Evolutionary conservation across 2,888 invertebrate species (phyloP).

Genomic region (Eupsilia transversa): DNA sequence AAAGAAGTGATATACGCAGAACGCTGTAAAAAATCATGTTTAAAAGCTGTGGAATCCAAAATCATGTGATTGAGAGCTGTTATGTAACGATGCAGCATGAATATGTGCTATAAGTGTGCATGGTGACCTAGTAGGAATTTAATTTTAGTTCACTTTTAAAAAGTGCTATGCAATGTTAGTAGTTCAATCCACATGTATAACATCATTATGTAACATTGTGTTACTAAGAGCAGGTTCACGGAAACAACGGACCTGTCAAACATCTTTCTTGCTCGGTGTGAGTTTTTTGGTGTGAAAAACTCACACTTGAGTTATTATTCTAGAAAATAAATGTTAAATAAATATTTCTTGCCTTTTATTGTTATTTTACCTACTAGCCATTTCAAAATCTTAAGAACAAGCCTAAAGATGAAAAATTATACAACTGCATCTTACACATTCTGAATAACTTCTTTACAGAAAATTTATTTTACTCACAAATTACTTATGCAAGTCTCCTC

Average conservation of each 20-base stretch:
- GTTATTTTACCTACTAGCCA: constrained; percentile 48
- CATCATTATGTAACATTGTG: constrained; percentile 56
- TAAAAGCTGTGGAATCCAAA: constrained; percentile 78
- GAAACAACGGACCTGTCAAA: constrained; percentile 62
- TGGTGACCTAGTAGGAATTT: constrained; percentile 73
- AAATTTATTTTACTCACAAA: background rate
- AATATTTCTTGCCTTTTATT: constrained; percentile 70
- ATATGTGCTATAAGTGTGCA: constrained; percentile 76
- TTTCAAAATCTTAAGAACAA: constrained; percentile 23
- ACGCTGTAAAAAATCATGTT: constrained; percentile 72
- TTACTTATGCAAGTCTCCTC: constrained; percentile 33
- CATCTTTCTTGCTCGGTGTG: constrained; percentile 78
- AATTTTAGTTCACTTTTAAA: constrained; percentile 75
- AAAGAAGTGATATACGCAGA: constrained; percentile 67
- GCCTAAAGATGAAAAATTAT: background rate
- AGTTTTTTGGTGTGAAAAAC: constrained; percentile 86
- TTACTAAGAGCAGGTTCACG: constrained; percentile 50
- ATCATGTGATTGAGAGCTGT: constrained; percentile 85
- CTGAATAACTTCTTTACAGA: background rate
- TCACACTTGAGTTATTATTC: constrained; percentile 79
- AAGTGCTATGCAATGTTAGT: constrained; percentile 72
- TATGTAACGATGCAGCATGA: constrained; percentile 82
- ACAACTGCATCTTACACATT: constrained; percentile 13
- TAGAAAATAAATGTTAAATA: constrained; percentile 81
- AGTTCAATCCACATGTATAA: constrained; percentile 69